Evolutionary conservation across 2,888 invertebrate genomes (phyloP).

Genomic region (Miltochrista miniata): DNA sequence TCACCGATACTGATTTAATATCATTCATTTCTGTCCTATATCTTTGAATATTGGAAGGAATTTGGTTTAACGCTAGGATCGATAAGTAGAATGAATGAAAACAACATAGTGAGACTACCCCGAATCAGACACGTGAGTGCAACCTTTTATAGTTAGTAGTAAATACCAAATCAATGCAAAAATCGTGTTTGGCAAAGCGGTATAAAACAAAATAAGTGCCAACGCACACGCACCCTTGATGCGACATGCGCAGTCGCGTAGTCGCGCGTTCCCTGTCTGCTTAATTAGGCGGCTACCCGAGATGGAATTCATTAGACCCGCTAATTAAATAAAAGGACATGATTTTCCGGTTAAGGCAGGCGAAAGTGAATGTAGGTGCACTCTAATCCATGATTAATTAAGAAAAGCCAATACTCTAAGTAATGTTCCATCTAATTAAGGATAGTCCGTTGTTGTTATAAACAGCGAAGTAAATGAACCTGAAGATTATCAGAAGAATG

Average conservation of each 20-base stretch:
- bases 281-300: slow-evolving; percentile 66
- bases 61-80: too few species aligned
- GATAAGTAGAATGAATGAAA: too few species aligned
- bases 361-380: slow-evolving; percentile 64
- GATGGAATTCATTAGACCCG: slow-evolving; percentile 71
- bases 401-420: slow-evolving; percentile 42
- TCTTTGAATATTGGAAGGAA: too few species aligned
- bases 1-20: too few species aligned
- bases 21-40: too few species aligned
- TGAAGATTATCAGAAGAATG: slow-evolving; percentile 8
- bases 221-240: slow-evolving; percentile 32
- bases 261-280: slow-evolving; percentile 37
- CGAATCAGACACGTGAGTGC: too few species aligned
- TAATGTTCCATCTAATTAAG: slow-evolving; percentile 50
- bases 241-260: slow-evolving; percentile 39
- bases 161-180: too few species aligned
- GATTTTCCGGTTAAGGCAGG: slow-evolving; percentile 63
- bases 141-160: background rate
- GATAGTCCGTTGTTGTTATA: slow-evolving; percentile 30
- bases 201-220: slow-evolving; percentile 33
- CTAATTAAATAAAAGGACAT: slow-evolving; percentile 74
- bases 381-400: slow-evolving; percentile 60
- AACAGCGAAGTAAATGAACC: slow-evolving; percentile 10
- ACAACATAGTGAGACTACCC: too few species aligned
- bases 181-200: too few species aligned